Base-by-base conservation (phyloP, 2,113 vertebrate genomes). In the Acanthisitta chloris region DNA sequence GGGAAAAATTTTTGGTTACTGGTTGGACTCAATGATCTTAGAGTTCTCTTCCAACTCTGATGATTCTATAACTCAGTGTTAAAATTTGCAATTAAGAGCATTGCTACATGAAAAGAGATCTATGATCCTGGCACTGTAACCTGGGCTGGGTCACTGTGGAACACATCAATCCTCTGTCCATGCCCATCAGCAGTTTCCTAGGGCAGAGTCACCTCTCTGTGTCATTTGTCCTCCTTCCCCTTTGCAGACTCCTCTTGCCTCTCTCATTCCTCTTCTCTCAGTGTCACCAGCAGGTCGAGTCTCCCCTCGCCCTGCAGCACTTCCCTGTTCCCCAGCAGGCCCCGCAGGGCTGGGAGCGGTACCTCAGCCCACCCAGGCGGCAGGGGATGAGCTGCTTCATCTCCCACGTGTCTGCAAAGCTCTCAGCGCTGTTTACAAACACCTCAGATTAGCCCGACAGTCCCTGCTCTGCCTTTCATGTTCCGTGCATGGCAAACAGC, bases 401-500 rank as follows among this genome's bases (percentile, higher is more conserved):
- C 54, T 95, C 66, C 81, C 48, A 57, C 10, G 0, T 65, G 65
- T 62, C 88, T 92, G 67, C 21, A 67, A 84, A 86, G 92, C 69
- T 90, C 93, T 78, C 2, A 0, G 19, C 0, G 1, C 69, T 95
- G 90, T 94, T 97, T 94, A 94, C 90, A 93, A 93, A 93, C 69
- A 92, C 0, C 5, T 64, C 52, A 19, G 12, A 38, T 93, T 86
- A 83, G n/a, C 87, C 82, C 3, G 2, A 83, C 26, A 11, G 90
- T 83, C 67, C 55, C 76, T 62, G 88, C 69, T 92, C 58, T 0
- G 26, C 87, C 91, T 95, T 95, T 92, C 71, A 71, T 93, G 90
- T 88, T 93, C 59, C 38, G 80, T 86, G 82, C 72, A 29, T 36
- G 52, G 92, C 85, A 95, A 92, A 73, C n/a, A 96, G 82, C 55